phyloP scores from a whole-genome alignment of 2,113 vertebrate genomes.

The Beaufortia kweichowensis region DNA sequence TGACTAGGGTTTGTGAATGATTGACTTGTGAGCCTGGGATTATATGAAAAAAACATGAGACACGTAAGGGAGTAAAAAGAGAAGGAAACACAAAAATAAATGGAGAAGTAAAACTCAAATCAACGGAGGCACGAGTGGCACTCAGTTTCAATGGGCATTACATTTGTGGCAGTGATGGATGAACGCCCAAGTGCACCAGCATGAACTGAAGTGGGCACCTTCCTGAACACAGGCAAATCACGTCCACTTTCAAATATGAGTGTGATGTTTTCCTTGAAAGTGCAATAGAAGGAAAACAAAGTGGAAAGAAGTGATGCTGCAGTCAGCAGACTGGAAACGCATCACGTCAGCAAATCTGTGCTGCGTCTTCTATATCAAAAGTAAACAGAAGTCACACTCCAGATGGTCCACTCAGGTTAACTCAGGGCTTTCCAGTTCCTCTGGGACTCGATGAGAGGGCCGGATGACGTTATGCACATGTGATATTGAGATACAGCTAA shows the following conservation, averaged over 20 bases:
- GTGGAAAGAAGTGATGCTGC: constrained; percentile 13
- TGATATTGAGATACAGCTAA: not conserved
- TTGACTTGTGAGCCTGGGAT: not conserved
- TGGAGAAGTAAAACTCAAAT: too few species aligned
- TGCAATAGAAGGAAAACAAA: not conserved
- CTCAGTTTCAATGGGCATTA: not conserved
- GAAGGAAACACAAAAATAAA: too few species aligned
- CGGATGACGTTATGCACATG: not conserved
- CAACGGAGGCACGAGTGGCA: too few species aligned
- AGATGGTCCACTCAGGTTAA: constrained; percentile 1
- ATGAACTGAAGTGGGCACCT: not conserved
- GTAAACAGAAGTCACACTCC: constrained; percentile 11
- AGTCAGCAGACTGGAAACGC: constrained; percentile 56
- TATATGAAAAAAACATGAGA: not conserved
- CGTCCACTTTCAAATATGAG: constrained; percentile 20
- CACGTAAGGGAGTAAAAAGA: not conserved
- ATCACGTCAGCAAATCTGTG: constrained; percentile 53
- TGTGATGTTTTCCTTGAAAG: constrained; percentile 12
- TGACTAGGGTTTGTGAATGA: not conserved
- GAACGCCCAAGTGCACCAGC: not conserved
- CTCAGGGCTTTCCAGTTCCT: not conserved
- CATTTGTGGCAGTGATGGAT: not conserved
- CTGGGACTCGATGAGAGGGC: not conserved
- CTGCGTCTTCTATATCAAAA: constrained; percentile 26
- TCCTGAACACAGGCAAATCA: constrained; percentile 45